These are phyloP conservation scores for Mus caroli DNA, from an alignment of 2,797 vertebrate genomes.

Conservation along the genomic window DNA sequence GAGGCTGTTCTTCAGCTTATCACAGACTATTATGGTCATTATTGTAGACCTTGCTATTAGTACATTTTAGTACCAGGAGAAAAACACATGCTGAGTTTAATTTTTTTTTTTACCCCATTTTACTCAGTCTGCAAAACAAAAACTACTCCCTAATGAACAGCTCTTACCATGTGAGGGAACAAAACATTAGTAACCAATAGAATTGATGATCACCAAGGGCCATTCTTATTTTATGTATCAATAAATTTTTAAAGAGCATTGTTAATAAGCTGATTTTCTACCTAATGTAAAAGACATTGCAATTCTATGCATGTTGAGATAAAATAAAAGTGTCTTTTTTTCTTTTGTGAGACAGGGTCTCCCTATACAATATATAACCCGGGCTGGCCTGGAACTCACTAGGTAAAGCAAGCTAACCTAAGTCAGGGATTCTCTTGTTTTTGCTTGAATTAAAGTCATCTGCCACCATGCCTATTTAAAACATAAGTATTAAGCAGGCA, in stretches of 20 bases:
- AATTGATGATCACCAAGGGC: neutral
- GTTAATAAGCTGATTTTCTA: neutral
- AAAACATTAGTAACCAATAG: neutral
- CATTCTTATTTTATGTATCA: neutral
- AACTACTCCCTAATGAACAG: neutral
- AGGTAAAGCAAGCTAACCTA: neutral
- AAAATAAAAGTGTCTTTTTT: neutral
- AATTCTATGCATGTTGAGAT: neutral
- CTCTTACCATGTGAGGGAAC: conserved; percentile 27
- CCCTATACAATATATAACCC: neutral
- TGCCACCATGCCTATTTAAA: neutral
- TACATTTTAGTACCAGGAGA: neutral
- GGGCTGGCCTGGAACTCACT: neutral
- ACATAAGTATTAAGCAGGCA: neutral
- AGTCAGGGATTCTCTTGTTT: neutral
- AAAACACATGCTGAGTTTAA: conserved; percentile 2
- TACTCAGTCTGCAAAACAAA: neutral
- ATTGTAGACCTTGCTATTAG: neutral
- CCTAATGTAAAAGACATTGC: neutral
- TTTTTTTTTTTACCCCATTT: conserved; percentile 14
- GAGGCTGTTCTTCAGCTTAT: neutral
- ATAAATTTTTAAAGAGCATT: neutral
- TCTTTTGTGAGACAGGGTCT: neutral
- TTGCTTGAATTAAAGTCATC: neutral
- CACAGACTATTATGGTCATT: neutral